phyloP scores from a whole-genome alignment of 2,113 vertebrate species.

The Elachura formosa region DNA sequence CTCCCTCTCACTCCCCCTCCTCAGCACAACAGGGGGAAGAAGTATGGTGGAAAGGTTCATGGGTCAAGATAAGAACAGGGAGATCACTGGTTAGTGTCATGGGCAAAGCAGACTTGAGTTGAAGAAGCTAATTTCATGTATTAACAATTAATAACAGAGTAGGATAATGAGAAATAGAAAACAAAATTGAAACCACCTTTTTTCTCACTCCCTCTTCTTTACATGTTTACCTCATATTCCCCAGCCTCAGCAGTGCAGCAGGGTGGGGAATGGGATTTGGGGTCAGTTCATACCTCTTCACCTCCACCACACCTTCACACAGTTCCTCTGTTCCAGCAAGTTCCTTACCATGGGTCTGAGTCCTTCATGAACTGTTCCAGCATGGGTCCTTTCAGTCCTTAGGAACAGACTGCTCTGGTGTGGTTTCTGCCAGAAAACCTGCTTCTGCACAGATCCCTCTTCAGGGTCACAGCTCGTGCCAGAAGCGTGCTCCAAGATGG shows the following conservation, averaged over 20 bases:
- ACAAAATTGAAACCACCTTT: background rate
- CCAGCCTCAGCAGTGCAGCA: background rate
- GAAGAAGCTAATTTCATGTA: background rate
- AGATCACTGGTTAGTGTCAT: background rate
- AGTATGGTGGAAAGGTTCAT: background rate
- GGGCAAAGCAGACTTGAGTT: background rate
- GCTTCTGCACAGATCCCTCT: rapidly evolving
- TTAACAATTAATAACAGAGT: background rate
- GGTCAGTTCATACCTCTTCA: background rate
- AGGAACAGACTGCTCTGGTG: background rate
- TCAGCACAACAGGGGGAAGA: background rate
- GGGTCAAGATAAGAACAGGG: background rate
- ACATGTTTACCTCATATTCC: background rate
- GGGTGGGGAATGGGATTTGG: background rate
- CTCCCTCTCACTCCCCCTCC: background rate
- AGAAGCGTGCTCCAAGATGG: background rate
- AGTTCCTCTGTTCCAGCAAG: background rate
- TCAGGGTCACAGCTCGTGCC: background rate
- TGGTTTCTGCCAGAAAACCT: background rate
- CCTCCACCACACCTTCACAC: background rate
- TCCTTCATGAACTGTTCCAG: background rate
- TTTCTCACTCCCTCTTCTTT: background rate
- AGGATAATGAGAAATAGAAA: background rate
- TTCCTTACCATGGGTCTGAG: background rate
- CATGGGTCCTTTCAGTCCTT: background rate